These are phyloP conservation scores for Metridium senile DNA, from an alignment of 92 coral and sea anemone species.

Conservation along the genomic window DNA sequence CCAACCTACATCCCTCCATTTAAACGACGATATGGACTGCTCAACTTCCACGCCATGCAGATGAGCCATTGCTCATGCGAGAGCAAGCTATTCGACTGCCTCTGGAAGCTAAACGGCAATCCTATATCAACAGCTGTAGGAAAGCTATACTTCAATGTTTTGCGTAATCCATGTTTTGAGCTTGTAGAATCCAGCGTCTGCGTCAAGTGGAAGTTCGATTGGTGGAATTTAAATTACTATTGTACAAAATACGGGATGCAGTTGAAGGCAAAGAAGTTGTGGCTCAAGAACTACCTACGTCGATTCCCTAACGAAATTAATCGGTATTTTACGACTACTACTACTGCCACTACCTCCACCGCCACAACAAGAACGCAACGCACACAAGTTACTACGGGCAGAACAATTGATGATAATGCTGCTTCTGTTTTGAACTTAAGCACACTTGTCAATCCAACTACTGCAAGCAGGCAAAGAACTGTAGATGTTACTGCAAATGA, in stretches of 20 bases:
- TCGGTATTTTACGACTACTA: neutral
- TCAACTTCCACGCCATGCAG: constrained; percentile 22
- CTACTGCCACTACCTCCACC: neutral
- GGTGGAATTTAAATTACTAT: constrained; percentile 25
- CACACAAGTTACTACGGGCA: neutral
- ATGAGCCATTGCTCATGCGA: constrained; percentile 38
- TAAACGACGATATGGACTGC: constrained; percentile 28
- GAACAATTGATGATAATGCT: neutral
- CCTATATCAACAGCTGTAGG: constrained; percentile 26
- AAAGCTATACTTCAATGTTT: constrained; percentile 27
- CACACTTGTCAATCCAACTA: too few relatives aligned
- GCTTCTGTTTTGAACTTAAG: neutral
- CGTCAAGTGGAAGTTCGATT: constrained; percentile 14
- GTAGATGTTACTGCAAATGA: too few relatives aligned
- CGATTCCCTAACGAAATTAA: neutral
- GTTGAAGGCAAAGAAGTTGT: constrained; percentile 10
- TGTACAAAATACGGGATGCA: constrained; percentile 18
- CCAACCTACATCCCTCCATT: constrained; percentile 36
- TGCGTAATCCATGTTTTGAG: constrained; percentile 33
- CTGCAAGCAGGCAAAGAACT: too few relatives aligned
- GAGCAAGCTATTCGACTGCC: constrained; percentile 21
- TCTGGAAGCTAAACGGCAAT: constrained; percentile 18
- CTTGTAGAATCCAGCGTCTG: constrained; percentile 23
- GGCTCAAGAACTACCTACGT: constrained; percentile 12
- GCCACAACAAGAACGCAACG: neutral